Evolutionary conservation across 2,113 vertebrate species (phyloP).

Genomic region (Eolophus roseicapilla): DNA sequence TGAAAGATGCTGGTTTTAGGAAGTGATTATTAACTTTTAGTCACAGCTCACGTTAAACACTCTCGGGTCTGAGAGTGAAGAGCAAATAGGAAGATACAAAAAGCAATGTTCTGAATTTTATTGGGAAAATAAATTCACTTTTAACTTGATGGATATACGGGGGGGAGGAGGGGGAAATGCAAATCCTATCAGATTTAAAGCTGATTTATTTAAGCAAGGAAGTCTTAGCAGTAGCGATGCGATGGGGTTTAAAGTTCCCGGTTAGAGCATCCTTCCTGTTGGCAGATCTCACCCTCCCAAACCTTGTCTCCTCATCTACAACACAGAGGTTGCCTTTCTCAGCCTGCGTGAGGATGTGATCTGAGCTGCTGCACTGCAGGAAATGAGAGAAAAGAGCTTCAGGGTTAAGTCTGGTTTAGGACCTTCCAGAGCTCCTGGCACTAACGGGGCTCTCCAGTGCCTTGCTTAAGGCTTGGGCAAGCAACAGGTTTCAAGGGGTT

Average conservation of each 20-base stretch:
- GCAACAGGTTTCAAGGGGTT: no score
- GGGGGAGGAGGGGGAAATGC: background rate
- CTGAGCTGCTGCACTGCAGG: background rate
- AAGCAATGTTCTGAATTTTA: background rate
- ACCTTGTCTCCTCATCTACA: background rate
- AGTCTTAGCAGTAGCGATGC: background rate
- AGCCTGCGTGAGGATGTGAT: background rate
- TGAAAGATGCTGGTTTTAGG: background rate
- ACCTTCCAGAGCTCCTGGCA: background rate
- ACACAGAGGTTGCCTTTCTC: background rate
- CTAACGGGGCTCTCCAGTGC: background rate
- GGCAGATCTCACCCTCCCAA: background rate
- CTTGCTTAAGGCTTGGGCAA: background rate
- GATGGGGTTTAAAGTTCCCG: background rate
- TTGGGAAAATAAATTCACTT: background rate
- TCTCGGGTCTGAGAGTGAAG: background rate
- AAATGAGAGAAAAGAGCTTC: background rate
- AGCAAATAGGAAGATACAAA: background rate
- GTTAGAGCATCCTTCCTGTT: background rate
- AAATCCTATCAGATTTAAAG: background rate
- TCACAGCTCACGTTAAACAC: background rate
- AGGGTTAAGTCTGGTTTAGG: background rate
- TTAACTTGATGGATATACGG: background rate
- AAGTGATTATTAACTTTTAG: slow-evolving; percentile 21
- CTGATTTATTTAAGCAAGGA: background rate